Evolutionary conservation across 1,140 invertebrate genomes (phyloP), one percentile per base, ranked within the genome.

Genomic region (Conopomorpha cramerella): DNA sequence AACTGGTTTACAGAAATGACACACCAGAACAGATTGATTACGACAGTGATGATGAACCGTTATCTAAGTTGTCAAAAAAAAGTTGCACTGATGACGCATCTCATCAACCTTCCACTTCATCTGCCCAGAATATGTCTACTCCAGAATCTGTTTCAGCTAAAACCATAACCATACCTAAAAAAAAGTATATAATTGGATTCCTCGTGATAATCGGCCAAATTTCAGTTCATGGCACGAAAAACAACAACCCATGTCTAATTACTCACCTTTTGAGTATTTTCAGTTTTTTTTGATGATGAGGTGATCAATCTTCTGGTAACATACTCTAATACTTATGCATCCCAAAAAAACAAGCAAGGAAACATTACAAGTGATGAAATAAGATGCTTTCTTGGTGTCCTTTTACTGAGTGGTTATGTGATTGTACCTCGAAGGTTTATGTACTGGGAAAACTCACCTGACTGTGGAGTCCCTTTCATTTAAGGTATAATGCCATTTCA

Each of bases 311-410:
- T 55, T 42, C 49, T 58, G 44, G 49, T 53, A 41, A 49, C 46
- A 51, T 43, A 49, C 36, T 54, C 40, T 34, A 55, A 59, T 48
- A 49, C 48, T 45, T 55, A 53, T 55, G 45, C 48, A 43, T 38
- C 49, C 41, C 49, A 55, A 53, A 55, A 54, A 38, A 55, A 59
- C 49, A 39, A 47, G 39, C 42, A 45, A 43, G 48, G 48, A 45
- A 44, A 53, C 45, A 50, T 59, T 50, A 55, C 45, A 39, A 49
- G 43, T 50, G 44, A 54, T 45, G 56, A 60, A 39, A 56, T 60
- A 49, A 60, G 56, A 50, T 56, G 51, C 51, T 55, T 56, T 43
- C 50, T 59, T 38, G 53, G 55, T 36, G 54, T 59, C 45, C 48
- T 59, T 36, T 18, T 53, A 12, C 8, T 47, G 4, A 56, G 45